Evolutionary conservation across 2,797 vertebrate genomes (phyloP), one percentile per base, ranked within the genome.

Genomic region (Girardinus metallicus): DNA sequence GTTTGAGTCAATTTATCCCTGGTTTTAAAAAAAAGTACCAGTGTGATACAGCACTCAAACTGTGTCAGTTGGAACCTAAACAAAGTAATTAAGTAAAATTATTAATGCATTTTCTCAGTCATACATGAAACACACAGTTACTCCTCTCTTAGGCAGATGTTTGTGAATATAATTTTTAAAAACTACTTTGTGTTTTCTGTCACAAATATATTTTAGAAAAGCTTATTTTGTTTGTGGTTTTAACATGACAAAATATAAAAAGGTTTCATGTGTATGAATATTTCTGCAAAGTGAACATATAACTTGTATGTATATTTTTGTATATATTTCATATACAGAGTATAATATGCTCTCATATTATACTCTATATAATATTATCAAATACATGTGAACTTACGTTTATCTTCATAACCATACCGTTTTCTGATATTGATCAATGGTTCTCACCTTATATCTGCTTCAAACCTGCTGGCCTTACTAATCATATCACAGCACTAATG

Each of bases 401-500:
- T 70, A 9, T 60, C 26, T 44, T 57, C 39, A 34, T 16, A 49
- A 36, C 46, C 2, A 34, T 8, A 5, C 12, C 2, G 21, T 46
- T 76, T 34, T 51, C 18, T 44, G 26, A 44, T 46, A 46, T 10
- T 29, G 44, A 68, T 15, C 6, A 12, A 64, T 78, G 86, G 82
- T 47, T 66, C 60, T 66, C 26, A 74, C 78, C 2, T 68, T 75
- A 74, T 78, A 66, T 85, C 72, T 66, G 74, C 77, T 70, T 76
- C 21, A 39, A 64, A 81, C 80, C 68, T 82, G 84, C 79, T 88
- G 88, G 74, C 79, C 78, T 81, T 68, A 53, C 74, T 89, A 85
- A 91, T 92, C 78, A 84, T 86, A 91, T 90, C 85, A 87, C 70
- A 76, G 60, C 55, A 75, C 74, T 85, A 89, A 91, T 90, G 79